Conservation (phyloP, 2,113 vertebrate genomes). For the Lethenteron camtschaticum region DNA sequence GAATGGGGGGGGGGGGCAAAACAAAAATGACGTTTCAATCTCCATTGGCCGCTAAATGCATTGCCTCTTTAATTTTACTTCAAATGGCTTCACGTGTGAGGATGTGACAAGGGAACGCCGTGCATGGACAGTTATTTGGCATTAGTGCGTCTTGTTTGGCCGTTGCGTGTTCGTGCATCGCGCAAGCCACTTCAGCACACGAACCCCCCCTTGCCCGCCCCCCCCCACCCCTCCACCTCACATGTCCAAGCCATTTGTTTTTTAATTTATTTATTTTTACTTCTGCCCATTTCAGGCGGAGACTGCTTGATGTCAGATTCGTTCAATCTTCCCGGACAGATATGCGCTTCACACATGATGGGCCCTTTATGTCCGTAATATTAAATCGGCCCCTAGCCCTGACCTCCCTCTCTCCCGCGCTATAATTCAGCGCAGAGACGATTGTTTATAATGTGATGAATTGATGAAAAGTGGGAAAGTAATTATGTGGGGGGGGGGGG, state of each 20-base stretch:
- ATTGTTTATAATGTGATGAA: constrained; percentile 6
- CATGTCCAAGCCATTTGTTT: neutral
- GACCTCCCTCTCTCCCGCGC: constrained; percentile 1
- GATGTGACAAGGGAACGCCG: neutral
- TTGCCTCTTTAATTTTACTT: neutral
- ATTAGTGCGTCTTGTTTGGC: too few species aligned
- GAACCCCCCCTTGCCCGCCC: neutral
- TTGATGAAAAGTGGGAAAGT: constrained; percentile 5
- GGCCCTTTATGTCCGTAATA: neutral
- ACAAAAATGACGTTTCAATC: neutral
- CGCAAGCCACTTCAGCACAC: neutral
- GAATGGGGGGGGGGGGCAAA: neutral
- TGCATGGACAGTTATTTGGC: too few species aligned
- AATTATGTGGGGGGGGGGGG: neutral
- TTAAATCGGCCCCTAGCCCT: constrained; percentile 5
- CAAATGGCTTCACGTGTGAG: neutral
- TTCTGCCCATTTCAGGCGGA: neutral
- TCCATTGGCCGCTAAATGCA: neutral
- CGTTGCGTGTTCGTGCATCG: neutral
- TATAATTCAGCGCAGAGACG: constrained; percentile 2
- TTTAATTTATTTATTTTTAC: too few species aligned
- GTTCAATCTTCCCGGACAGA: constrained; percentile 1
- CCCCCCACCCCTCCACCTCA: neutral
- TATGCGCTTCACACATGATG: neutral
- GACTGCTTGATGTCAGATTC: constrained; percentile 2